Evolutionary conservation across 2,888 invertebrate species (phyloP), one percentile per base, ranked within the genome.

Genomic region (Rhorus exstirpatorius): DNA sequence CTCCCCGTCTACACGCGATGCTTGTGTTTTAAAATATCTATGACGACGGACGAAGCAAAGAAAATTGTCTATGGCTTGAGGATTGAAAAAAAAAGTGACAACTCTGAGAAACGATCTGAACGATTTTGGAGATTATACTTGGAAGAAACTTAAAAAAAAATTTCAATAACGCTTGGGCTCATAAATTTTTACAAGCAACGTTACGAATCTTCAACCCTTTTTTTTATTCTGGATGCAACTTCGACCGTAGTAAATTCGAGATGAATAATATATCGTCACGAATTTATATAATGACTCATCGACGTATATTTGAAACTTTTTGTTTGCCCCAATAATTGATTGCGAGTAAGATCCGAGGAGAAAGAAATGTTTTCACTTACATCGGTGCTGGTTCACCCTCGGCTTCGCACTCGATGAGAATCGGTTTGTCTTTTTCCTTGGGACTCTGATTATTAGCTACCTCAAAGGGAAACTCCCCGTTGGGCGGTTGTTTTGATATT

Each of bases 331-430:
- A 38, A 61, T 41, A n/a, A 19, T n/a, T n/a, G n/a, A n/a, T n/a
- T n/a, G n/a, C n/a, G n/a, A 60, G 7, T 2, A 17, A 8, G 35
- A 17, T 17, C 38, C 12, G 19, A 31, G 46, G 3, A 24, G 17
- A 12, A 35, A 74, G 46, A 46, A 55, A 53, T 70, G 70, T 46
- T 81, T 63, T 8, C 68, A 95, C 96, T 94, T 95, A 99, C 98
- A 95, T 96, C 72, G 99, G 99, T 86, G 96, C 96, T 10, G 99
- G 99, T 93, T 98, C 97, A 87, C 98, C 99, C 93, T 97, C 97
- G 12, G 99, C 99, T 93, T 98, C 98, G 93, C 99, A 99, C 93
- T 98, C 98, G 87, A 99, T 97, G 90, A 98, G 96, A 94, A 98
- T 98, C 65, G 98, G 98, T 93, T 97, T 98, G 93, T 98, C 97